Evolutionary conservation across 2,888 invertebrate species (phyloP).

Genomic region (Tetrapedia diversipes): DNA sequence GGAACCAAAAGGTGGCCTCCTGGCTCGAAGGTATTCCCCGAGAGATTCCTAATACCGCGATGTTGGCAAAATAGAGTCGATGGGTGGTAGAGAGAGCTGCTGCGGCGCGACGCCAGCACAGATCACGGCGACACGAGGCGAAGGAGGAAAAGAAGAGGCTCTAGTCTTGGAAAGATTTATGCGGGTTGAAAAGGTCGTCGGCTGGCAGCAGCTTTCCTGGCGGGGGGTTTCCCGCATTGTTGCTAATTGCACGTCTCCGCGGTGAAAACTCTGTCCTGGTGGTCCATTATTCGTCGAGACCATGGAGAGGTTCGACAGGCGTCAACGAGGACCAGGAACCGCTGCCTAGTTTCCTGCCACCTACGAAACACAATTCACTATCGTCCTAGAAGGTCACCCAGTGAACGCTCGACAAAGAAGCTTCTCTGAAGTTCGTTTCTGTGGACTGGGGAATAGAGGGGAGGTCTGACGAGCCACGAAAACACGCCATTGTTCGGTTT

Average conservation of each 20-base stretch:
- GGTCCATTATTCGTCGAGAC: constrained; percentile 66
- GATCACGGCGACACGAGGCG: neutral
- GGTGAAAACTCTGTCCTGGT: constrained; percentile 71
- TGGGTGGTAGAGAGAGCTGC: constrained; percentile 28
- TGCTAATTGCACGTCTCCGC: constrained; percentile 76
- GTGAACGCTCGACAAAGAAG: constrained; percentile 44
- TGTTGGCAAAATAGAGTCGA: constrained; percentile 55
- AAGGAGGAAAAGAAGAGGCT: constrained; percentile 3
- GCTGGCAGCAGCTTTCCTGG: constrained; percentile 61
- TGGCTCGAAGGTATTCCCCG: neutral
- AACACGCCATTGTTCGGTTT: constrained; percentile 77
- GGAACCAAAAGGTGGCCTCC: neutral
- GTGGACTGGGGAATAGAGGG: constrained; percentile 42
- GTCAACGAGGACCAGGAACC: constrained; percentile 21
- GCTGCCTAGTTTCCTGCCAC: constrained; percentile 39
- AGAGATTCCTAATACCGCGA: neutral
- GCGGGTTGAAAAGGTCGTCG: constrained; percentile 66
- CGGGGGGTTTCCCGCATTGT: constrained; percentile 77
- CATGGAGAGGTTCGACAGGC: constrained; percentile 7
- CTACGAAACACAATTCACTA: constrained; percentile 29
- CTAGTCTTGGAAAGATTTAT: constrained; percentile 50
- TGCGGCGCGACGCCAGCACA: neutral
- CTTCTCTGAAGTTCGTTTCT: constrained; percentile 54
- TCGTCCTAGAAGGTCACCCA: constrained; percentile 21
- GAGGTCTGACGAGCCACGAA: constrained; percentile 65